Conservation (phyloP, 2,113 vertebrate species). For the Trematomus loennbergii region DNA sequence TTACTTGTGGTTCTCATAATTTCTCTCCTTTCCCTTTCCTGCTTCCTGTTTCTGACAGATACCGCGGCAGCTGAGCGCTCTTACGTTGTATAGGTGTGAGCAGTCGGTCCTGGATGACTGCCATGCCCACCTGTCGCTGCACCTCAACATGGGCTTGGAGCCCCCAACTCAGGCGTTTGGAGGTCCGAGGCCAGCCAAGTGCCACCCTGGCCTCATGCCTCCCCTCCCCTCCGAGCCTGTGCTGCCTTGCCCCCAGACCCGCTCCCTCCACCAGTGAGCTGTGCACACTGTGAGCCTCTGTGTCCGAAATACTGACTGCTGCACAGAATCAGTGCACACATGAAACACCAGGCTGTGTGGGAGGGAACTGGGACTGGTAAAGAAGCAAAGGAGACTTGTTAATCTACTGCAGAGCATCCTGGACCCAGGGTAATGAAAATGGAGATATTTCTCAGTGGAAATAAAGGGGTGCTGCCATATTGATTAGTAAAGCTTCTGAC, state of each 20-base stretch:
- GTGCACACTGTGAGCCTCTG: slow-evolving; percentile 49
- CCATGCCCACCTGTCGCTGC: slow-evolving; percentile 78
- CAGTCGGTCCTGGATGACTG: slow-evolving; percentile 80
- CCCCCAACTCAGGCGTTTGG: slow-evolving; percentile 64
- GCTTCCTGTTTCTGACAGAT: slow-evolving; percentile 60
- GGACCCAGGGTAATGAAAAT: slow-evolving; percentile 61
- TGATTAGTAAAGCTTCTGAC: slow-evolving; percentile 61
- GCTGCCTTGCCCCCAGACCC: slow-evolving; percentile 72
- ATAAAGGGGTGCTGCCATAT: slow-evolving; percentile 56
- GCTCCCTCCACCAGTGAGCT: slow-evolving; percentile 74
- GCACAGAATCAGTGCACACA: slow-evolving; percentile 45
- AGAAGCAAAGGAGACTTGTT: slow-evolving; percentile 65
- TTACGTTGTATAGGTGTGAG: slow-evolving; percentile 80
- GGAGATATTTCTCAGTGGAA: slow-evolving; percentile 65
- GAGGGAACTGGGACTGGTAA: slow-evolving; percentile 60
- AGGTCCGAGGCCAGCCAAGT: slow-evolving; percentile 58
- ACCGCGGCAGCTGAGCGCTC: slow-evolving; percentile 75
- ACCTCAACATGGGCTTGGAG: slow-evolving; percentile 70
- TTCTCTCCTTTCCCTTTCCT: slow-evolving; percentile 31
- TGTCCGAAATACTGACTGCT: slow-evolving; percentile 47
- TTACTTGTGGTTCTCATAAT: slow-evolving; percentile 22
- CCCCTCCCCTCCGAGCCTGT: slow-evolving; percentile 66
- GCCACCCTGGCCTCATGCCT: slow-evolving; percentile 57
- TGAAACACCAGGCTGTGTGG: slow-evolving; percentile 44
- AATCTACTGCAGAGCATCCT: slow-evolving; percentile 58